A percentile compares a stretch with the other conserved stretches of the same genome.
Evolutionary conservation across 2,113 vertebrate species (phyloP).

Genomic region (Sander vitreus): DNA sequence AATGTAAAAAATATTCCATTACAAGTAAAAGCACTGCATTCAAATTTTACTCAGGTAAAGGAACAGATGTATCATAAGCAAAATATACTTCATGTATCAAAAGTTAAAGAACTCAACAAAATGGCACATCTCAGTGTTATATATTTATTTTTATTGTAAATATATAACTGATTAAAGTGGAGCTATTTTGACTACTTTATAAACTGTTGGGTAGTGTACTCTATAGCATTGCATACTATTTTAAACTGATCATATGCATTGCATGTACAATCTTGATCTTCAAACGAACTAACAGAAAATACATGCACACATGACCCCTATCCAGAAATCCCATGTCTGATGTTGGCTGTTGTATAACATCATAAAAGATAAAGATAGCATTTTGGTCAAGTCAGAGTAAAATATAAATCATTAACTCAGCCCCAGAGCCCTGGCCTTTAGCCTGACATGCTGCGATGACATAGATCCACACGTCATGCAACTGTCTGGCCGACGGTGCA

Average conservation of each 20-base stretch:
- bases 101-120: neutral
- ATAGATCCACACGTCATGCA: conserved; percentile 43
- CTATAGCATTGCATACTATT: no score
- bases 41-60: neutral
- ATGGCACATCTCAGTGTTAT: neutral
- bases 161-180: no score
- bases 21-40: neutral
- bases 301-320: no score
- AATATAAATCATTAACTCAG: conserved; percentile 49
- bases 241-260: no score
- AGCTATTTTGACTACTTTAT: no score
- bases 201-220: no score
- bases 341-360: neutral
- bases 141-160: neutral
- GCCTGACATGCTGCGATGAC: conserved; percentile 32
- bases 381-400: neutral
- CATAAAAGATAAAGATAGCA: neutral
- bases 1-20: neutral
- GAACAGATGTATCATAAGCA: no score
- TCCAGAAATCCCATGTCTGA: neutral
- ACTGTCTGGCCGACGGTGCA: neutral
- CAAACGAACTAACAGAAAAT: neutral
- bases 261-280: no score
- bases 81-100: neutral
- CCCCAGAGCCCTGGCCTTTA: conserved; percentile 41